phyloP scores from a whole-genome alignment of 2,888 invertebrate species.

The Orchesellides sinensis region DNA sequence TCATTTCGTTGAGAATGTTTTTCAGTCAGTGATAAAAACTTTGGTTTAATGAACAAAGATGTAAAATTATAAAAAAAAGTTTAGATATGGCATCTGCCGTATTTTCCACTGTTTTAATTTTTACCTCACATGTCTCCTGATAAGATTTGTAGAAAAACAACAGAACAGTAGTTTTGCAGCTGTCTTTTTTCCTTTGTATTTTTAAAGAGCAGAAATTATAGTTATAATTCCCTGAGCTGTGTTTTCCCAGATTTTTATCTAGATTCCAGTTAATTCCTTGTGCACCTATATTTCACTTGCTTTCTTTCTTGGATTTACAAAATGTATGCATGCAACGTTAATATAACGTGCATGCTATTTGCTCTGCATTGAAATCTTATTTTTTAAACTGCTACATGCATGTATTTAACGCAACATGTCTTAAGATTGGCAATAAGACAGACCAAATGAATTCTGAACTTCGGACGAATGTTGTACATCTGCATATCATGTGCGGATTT shows the following conservation, averaged over 20 bases:
- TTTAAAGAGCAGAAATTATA: neutral
- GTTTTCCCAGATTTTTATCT: slow-evolving; percentile 60
- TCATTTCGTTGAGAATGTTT: too few relatives aligned
- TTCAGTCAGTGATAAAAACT: neutral
- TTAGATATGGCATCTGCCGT: neutral
- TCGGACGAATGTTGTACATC: neutral
- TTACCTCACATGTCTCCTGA: too few relatives aligned
- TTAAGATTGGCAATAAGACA: too few relatives aligned
- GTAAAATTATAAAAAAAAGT: neutral
- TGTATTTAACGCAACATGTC: too few relatives aligned
- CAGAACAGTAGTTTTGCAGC: too few relatives aligned
- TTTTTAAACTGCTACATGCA: neutral
- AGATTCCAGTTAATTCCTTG: slow-evolving; percentile 56
- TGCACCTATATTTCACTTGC: slow-evolving; percentile 18
- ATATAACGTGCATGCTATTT: slow-evolving; percentile 1
- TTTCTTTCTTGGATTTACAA: neutral
- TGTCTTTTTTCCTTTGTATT: neutral
- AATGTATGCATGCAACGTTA: slow-evolving; percentile 26
- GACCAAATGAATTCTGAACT: too few relatives aligned
- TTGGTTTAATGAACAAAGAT: slow-evolving; percentile 17
- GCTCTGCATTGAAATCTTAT: slow-evolving; percentile 36
- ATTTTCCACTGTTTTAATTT: too few relatives aligned
- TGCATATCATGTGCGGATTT: neutral
- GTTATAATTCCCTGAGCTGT: slow-evolving; percentile 10
- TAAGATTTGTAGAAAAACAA: too few relatives aligned